phyloP scores from a whole-genome alignment of 2,888 invertebrate genomes.

The Andrena hattorfiana region DNA sequence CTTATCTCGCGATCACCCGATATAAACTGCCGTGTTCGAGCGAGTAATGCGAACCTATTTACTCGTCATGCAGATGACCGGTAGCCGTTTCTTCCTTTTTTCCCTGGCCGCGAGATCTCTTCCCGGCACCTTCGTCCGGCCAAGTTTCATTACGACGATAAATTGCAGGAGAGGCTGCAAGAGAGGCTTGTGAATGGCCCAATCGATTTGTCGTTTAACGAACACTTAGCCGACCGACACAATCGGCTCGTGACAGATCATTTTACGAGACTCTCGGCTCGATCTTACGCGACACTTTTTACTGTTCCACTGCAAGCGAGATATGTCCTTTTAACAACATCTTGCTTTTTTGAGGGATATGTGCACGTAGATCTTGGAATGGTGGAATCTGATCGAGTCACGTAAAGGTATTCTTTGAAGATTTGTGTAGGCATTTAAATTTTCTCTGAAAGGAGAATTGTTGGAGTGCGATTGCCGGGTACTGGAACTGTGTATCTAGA shows the following conservation, averaged over 20 bases:
- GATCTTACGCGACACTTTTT: not conserved
- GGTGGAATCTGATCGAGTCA: too few relatives aligned
- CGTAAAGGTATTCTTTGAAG: too few relatives aligned
- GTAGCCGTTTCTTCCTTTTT: slow-evolving; percentile 72
- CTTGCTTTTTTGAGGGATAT: not conserved
- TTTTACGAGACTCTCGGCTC: slow-evolving; percentile 1
- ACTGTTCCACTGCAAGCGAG: too few relatives aligned
- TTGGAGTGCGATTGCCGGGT: too few relatives aligned
- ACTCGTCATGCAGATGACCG: slow-evolving; percentile 80
- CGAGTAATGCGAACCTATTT: slow-evolving; percentile 79
- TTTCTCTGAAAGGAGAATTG: too few relatives aligned
- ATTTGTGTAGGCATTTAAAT: too few relatives aligned
- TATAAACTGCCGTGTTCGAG: slow-evolving; percentile 77
- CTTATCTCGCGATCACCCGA: slow-evolving; percentile 74
- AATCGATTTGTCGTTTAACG: slow-evolving; percentile 43
- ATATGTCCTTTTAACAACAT: not conserved
- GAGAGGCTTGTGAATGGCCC: slow-evolving; percentile 43
- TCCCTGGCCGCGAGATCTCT: slow-evolving; percentile 60
- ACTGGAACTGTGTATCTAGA: too few relatives aligned
- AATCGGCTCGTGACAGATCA: not conserved
- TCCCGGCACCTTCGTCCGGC: slow-evolving; percentile 46
- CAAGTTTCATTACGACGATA: slow-evolving; percentile 73
- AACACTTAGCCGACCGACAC: slow-evolving; percentile 5
- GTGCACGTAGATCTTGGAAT: too few relatives aligned
- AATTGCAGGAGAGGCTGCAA: slow-evolving; percentile 57